A percentile compares a stretch with the other conserved stretches of the same genome.
These are phyloP conservation scores for Schizopygopsis pylzovi DNA, from an alignment of 2,797 vertebrate genomes.

Conservation along the genomic window DNA sequence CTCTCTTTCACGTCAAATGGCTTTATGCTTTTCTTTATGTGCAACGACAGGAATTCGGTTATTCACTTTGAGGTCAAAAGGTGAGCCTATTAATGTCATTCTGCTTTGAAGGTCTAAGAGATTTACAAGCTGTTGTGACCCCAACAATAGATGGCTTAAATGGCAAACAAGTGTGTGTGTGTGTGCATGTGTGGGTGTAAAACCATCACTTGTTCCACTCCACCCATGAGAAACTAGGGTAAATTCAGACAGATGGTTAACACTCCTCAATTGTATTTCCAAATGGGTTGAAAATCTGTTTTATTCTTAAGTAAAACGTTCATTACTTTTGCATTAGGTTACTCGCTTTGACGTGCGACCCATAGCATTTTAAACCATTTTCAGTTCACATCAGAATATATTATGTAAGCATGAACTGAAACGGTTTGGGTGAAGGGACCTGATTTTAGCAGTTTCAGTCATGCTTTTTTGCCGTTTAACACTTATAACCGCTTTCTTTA, in stretches of 20 bases:
- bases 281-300: conserved; percentile 23
- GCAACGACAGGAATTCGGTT: conserved; percentile 73
- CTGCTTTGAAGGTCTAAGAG: conserved; percentile 78
- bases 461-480: conserved; percentile 5
- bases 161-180: conserved; percentile 66
- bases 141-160: conserved; percentile 62
- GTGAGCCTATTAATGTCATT: conserved; percentile 68
- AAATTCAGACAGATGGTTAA: conserved; percentile 43
- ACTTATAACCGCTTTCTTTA: conserved; percentile 20
- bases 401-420: background rate
- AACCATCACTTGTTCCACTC: conserved; percentile 46
- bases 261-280: conserved; percentile 29
- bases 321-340: conserved; percentile 31
- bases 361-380: conserved; percentile 3
- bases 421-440: background rate
- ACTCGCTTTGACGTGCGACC: conserved; percentile 1
- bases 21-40: conserved; percentile 70
- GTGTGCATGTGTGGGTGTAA: conserved; percentile 28
- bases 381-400: conserved; percentile 22
- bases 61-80: conserved; percentile 77
- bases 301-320: conserved; percentile 18
- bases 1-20: conserved; percentile 54
- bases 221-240: conserved; percentile 29
- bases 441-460: conserved; percentile 3
- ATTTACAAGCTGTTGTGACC: conserved; percentile 76